Base-by-base conservation (phyloP, 2,888 invertebrate species). In the Oegoconia quadripuncta region DNA sequence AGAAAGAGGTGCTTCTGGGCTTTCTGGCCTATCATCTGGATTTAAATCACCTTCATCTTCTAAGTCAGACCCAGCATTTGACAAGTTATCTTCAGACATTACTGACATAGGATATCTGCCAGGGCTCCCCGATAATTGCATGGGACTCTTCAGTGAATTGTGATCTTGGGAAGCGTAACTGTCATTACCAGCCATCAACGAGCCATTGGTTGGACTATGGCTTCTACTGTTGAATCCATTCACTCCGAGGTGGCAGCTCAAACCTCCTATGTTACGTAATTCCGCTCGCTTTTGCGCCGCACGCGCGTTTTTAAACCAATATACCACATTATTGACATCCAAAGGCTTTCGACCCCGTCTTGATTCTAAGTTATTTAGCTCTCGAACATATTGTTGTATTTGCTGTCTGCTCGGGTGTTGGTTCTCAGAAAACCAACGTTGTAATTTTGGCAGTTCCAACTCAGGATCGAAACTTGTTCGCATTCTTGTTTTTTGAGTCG, bases 221-320 rank as follows among this genome's bases (percentile, higher is more conserved):
- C 90, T 91, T 58, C 89, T 88, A 50, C 90, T 90, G 48, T 88
- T 89, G 54, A 91, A 92, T 8, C 92, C 92, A 59, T 92, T 92
- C 7, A 91, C 79, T 6, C 90, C 89, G 53, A 89, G 81, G 64
- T 87, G 93, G 61, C 84, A 91, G 39, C 87, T 79, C 34, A 87
- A 50, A 34, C 93, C 89, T 39, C 90, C 83, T 52, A 90, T 88
- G 68, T 90, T 88, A 48, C 94, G 88, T 62, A 93, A 88, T 81
- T 97, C 96, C 2, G 97, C 97, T 27, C 98, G 90, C 66, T 98
- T 97, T 71, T 97, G 96, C 1, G 97, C 97, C 1, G 98, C 98
- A 35, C 99, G 90, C 0, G 98, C 98, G 70, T 98, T 98, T 75
- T 98, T 98, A 82, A 99, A 99, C 97, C 97, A 97, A 65, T 97